Evolutionary conservation across 2,888 invertebrate genomes (phyloP), one percentile per base, ranked within the genome.

Genomic region (Eupithecia vulgata): DNA sequence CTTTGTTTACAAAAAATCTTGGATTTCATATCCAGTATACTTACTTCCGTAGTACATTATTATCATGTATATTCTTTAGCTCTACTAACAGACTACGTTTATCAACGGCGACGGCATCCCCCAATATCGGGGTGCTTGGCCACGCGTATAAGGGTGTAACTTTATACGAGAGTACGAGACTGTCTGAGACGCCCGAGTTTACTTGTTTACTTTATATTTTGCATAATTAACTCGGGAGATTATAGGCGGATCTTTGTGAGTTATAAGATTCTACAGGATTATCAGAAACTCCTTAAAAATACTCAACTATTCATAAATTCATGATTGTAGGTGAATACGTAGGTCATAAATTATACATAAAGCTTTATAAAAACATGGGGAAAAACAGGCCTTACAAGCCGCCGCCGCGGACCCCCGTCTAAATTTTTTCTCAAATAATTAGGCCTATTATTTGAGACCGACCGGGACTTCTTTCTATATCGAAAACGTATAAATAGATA

Each of bases 101-200:
- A 73, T 76, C 70, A 70, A 70, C 72, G 69, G 72, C 70, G 68
- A 70, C 72, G 69, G 72, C 68, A 73, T 65, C 65, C 77, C 76
- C 72, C 67, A 48, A 65, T 62, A 68, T 67, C 66, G 64, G 74
- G 77, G 79, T 74, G 77, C 68, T 67, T 77, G 77, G 73, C 73
- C 77, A 76, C 73, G 77, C 80, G 79, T 77, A 75, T 78, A 75
- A 73, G 75, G 78, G 80, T 78, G 80, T 78, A 78, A 80, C 77
- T 70, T 76, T 77, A 77, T 80, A 78, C 75, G 69, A 72, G 30
- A 76, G 76, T 80, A 78, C 75, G 69, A 72, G 30, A 71, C 66
- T 74, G 17, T 67, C 42, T n/a, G 13, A 10, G 2, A 37, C 66
- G n/a, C 68, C 37, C 40, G 61, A 12, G 59, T 74, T 71, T 15